These are phyloP conservation scores for Nanorana parkeri DNA, from an alignment of 2,113 vertebrate species.

Conservation along the genomic window DNA sequence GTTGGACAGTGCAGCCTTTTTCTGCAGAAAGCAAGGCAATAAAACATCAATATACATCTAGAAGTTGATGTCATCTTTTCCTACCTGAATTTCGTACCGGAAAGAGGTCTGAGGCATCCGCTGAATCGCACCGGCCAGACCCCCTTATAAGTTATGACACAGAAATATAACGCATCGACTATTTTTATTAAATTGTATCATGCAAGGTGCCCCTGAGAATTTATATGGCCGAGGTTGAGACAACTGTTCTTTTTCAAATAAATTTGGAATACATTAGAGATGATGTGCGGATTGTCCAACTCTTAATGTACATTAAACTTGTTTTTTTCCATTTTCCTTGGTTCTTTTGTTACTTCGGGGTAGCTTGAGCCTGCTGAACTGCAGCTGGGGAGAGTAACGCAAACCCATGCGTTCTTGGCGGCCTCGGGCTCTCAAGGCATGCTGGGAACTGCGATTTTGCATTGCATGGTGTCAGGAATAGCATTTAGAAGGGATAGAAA, in stretches of 20 bases:
- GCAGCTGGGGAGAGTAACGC: no score
- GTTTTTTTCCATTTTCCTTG: no score
- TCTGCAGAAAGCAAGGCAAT: neutral
- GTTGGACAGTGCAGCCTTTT: neutral
- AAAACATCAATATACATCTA: neutral
- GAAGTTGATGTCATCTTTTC: slow-evolving; percentile 4
- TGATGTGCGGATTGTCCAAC: slow-evolving; percentile 15
- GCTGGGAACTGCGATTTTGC: no score
- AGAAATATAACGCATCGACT: slow-evolving; percentile 29
- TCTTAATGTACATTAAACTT: neutral
- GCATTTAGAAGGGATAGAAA: no score
- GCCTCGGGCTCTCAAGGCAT: no score
- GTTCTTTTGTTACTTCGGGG: no score
- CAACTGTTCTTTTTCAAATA: slow-evolving; percentile 41
- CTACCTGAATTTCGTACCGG: neutral
- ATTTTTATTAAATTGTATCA: slow-evolving; percentile 35
- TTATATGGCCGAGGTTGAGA: slow-evolving; percentile 25
- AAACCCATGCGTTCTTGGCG: no score
- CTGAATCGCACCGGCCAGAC: slow-evolving; percentile 1
- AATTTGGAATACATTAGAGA: slow-evolving; percentile 36
- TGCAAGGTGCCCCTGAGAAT: slow-evolving; percentile 36
- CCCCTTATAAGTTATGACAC: slow-evolving; percentile 37
- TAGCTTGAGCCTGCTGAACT: no score
- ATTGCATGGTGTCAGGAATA: no score
- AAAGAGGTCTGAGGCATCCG: neutral